These are phyloP conservation scores for Eristalis pertinax DNA, from an alignment of 2,888 invertebrate species.

Conservation along the genomic window DNA sequence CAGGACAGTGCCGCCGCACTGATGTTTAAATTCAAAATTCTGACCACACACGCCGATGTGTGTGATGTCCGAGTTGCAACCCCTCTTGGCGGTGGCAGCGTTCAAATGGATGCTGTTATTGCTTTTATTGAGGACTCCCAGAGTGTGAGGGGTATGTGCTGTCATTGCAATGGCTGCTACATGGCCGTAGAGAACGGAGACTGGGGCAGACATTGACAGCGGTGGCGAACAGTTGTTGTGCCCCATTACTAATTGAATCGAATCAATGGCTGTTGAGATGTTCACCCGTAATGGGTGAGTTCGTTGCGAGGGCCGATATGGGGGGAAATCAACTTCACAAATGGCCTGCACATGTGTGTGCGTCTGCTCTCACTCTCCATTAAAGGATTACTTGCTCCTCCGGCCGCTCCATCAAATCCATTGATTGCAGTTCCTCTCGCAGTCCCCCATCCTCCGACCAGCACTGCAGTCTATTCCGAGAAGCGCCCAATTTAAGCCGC, in stretches of 20 bases:
- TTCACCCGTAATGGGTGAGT: slow-evolving; percentile 9
- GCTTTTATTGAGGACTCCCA: slow-evolving; percentile 44
- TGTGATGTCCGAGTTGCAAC: slow-evolving; percentile 55
- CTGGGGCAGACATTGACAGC: slow-evolving; percentile 50
- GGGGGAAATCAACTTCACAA: background rate
- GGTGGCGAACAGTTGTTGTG: slow-evolving; percentile 52
- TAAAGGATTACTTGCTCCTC: background rate
- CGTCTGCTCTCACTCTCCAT: too few relatives aligned
- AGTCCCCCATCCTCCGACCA: background rate
- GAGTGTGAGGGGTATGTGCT: slow-evolving; percentile 11
- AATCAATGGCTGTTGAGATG: slow-evolving; percentile 50
- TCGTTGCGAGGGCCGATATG: too few relatives aligned
- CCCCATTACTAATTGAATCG: slow-evolving; percentile 65
- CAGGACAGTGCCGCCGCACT: slow-evolving; percentile 34
- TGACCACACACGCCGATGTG: slow-evolving; percentile 65
- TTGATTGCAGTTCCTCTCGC: background rate
- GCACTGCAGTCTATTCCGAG: background rate
- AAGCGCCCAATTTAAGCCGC: background rate
- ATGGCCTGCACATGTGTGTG: too few relatives aligned
- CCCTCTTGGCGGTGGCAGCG: slow-evolving; percentile 6
- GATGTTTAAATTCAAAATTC: slow-evolving; percentile 67
- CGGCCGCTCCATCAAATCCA: background rate
- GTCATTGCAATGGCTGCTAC: slow-evolving; percentile 32
- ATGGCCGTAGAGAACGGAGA: background rate
- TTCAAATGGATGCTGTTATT: slow-evolving; percentile 60